A percentile compares a stretch with the other conserved stretches of the same genome.
Evolutionary conservation across 2,888 invertebrate genomes (phyloP).

Genomic region (Tupiocoris notatus): DNA sequence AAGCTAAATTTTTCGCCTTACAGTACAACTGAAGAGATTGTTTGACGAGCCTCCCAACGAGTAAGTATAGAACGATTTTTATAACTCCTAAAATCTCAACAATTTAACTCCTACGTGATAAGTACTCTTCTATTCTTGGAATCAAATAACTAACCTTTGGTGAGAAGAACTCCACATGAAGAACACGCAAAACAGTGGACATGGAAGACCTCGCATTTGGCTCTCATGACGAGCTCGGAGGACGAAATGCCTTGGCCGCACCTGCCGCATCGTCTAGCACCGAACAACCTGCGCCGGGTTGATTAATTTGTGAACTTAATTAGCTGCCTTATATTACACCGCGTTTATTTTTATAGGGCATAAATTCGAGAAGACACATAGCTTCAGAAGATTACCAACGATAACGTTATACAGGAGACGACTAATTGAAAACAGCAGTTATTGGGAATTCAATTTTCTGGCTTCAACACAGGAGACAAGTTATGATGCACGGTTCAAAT

Average conservation of each 20-base stretch:
- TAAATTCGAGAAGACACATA: not conserved
- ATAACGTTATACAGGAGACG: not conserved
- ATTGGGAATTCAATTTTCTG: not conserved
- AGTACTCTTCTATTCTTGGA: no score
- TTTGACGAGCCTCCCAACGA: no score
- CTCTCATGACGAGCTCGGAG: conserved; percentile 88
- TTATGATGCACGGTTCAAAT: no score
- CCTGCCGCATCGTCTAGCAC: conserved; percentile 79
- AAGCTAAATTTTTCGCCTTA: no score
- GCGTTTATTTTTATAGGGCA: not conserved
- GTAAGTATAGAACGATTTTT: no score
- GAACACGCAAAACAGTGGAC: conserved; percentile 86
- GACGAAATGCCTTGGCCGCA: conserved; percentile 82
- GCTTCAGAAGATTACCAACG: not conserved
- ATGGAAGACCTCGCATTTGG: conserved; percentile 83
- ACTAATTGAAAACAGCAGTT: not conserved
- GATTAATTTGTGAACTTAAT: not conserved
- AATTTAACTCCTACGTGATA: no score
- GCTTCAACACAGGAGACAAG: no score
- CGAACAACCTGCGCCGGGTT: conserved; percentile 69
- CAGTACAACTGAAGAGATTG: no score
- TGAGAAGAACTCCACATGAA: conserved; percentile 75
- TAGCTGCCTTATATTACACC: not conserved
- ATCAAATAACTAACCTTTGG: no score
- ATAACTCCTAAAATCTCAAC: no score